Evolutionary conservation across 2,113 vertebrate species (phyloP).

Genomic region (Sitta europaea): DNA sequence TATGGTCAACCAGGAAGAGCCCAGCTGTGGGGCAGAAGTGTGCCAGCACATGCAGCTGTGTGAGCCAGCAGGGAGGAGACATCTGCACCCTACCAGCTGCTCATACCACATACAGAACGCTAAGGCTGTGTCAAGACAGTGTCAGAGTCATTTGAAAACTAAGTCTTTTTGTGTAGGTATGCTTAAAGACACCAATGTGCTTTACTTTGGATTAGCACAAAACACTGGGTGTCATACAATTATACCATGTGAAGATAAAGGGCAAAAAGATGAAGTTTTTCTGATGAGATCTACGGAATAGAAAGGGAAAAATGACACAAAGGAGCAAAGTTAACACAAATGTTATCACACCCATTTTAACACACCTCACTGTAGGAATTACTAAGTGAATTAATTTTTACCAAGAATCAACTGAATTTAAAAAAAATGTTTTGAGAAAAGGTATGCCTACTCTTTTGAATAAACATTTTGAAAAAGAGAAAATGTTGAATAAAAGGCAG

Average conservation of each 20-base stretch:
- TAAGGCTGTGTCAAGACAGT: neutral
- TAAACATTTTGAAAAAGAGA: neutral
- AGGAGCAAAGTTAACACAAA: neutral
- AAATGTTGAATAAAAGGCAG: neutral
- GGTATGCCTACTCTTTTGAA: neutral
- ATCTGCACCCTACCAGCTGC: rapidly evolving
- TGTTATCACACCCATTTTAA: neutral
- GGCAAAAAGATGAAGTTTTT: neutral
- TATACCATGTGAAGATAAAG: neutral
- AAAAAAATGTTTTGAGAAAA: neutral
- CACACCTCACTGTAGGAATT: neutral
- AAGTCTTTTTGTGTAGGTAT: neutral
- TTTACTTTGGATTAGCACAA: neutral
- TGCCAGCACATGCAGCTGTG: neutral
- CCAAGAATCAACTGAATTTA: neutral
- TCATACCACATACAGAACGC: neutral
- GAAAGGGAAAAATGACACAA: neutral
- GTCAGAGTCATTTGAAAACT: neutral
- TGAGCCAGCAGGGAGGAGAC: rapidly evolving
- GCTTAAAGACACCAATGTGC: neutral
- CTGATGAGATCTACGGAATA: neutral
- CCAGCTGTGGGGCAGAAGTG: neutral
- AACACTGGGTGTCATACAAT: neutral
- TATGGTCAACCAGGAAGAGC: neutral
- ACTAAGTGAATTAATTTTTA: neutral